These are phyloP conservation scores for Leucozona laternaria DNA, from an alignment of 2,888 invertebrate genomes.

Conservation along the genomic window DNA sequence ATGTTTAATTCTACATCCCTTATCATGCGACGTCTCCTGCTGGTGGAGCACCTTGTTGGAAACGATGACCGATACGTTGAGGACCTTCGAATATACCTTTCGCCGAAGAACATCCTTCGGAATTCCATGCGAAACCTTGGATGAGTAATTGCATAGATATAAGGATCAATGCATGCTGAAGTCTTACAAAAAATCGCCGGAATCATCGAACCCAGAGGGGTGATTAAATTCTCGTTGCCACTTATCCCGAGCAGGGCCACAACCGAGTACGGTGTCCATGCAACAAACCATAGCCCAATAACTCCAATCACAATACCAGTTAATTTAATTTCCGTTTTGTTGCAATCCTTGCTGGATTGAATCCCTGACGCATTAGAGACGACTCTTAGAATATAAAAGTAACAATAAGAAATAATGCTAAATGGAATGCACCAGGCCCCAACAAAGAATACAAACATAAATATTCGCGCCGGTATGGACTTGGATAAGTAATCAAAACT, in stretches of 20 bases:
- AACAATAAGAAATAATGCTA: slow-evolving; percentile 89
- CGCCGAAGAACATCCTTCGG: slow-evolving; percentile 79
- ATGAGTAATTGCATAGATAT: slow-evolving; percentile 91
- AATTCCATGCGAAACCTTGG: slow-evolving; percentile 89
- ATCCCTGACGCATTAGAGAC: slow-evolving; percentile 85
- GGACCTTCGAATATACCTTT: slow-evolving; percentile 78
- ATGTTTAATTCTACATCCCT: slow-evolving; percentile 57
- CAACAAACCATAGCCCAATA: slow-evolving; percentile 89
- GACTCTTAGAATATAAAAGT: slow-evolving; percentile 88
- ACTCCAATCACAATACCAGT: slow-evolving; percentile 88
- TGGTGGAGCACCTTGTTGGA: slow-evolving; percentile 79
- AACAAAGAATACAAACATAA: slow-evolving; percentile 90
- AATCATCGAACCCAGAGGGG: slow-evolving; percentile 89
- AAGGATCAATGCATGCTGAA: slow-evolving; percentile 92
- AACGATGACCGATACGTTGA: slow-evolving; percentile 81
- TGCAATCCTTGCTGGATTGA: slow-evolving; percentile 87
- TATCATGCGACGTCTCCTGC: slow-evolving; percentile 77
- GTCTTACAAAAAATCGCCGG: slow-evolving; percentile 92
- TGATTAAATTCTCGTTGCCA: slow-evolving; percentile 87
- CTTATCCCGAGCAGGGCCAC: slow-evolving; percentile 90
- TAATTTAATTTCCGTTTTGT: slow-evolving; percentile 89
- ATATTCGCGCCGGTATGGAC: slow-evolving; percentile 86
- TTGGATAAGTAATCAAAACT: slow-evolving; percentile 93
- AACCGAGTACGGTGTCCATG: slow-evolving; percentile 93
- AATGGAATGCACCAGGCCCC: slow-evolving; percentile 91